phyloP scores from a whole-genome alignment of 2,888 invertebrate species.

The Cabera pusaria region DNA sequence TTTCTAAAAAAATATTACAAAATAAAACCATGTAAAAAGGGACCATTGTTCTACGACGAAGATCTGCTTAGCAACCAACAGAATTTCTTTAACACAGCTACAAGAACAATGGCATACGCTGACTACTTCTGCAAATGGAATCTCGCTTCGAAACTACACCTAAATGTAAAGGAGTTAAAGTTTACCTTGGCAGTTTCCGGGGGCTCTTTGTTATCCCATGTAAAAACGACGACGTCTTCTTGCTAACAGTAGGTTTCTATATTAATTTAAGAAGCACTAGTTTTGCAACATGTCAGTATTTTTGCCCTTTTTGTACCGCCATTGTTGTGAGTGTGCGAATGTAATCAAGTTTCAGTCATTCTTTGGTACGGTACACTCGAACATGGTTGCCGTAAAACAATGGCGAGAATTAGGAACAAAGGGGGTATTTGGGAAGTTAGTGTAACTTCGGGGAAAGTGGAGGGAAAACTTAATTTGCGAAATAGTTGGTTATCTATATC shows the following conservation, averaged over 20 bases:
- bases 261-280: constrained; percentile 18
- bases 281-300: constrained; percentile 15
- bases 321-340: constrained; percentile 16
- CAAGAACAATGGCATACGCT: constrained; percentile 14
- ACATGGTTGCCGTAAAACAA: constrained; percentile 1
- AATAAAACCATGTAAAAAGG: no score
- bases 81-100: constrained; percentile 6
- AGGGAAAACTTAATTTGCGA: no score
- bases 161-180: not conserved
- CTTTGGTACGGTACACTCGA: constrained; percentile 9
- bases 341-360: constrained; percentile 4
- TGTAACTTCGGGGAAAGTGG: not conserved
- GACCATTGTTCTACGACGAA: no score
- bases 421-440: constrained; percentile 2
- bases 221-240: constrained; percentile 15
- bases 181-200: not conserved
- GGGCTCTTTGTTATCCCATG: constrained; percentile 13
- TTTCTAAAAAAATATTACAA: no score
- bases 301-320: constrained; percentile 14
- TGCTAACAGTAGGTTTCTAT: constrained; percentile 20
- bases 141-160: constrained; percentile 1
- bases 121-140: constrained; percentile 5
- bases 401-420: constrained; percentile 8
- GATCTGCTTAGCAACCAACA: constrained; percentile 20
- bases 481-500: no score